Base-by-base conservation (phyloP, 2,113 vertebrate genomes). In the Pavo muticus region DNA sequence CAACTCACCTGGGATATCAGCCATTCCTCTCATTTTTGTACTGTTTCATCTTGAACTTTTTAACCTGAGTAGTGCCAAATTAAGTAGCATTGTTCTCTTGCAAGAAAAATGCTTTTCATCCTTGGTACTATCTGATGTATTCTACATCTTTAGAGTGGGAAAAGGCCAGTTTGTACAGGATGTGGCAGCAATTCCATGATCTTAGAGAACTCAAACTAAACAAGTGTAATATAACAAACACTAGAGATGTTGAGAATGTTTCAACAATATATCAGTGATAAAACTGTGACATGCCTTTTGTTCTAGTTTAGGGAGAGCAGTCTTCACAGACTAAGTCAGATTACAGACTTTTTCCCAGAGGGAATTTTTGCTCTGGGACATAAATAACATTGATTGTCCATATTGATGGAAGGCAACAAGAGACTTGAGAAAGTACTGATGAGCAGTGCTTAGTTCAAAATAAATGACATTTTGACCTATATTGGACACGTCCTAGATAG, bases 321-420 rank as follows among this genome's bases (percentile, higher is more conserved):
- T 30, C 42, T 44, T 88, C 78, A 59, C 1, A 40, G 40, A 25
- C 10, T 35, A 11, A 77, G 45, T 70, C 80, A 90, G 74, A 94
- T 50, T 40, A 93, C 18, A 63, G 67, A 63, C 47, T 72, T 87
- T 32, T 54, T 91, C 74, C 86, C 1, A 0, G 15, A 69, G 59
- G 35, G 95, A 65, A 69, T 61, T 57, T 64, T 37, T 72, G 74
- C 40, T 87, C 52, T 88, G 60, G 52, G 60, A 73, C 59, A 77
- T 80, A 91, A 96, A 77, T 76, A 67, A 56, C 87, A 94, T 86
- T 56, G 90, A 90, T 60, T 90, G 6, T 63, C 39, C n/a, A 15
- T 86, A 93, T 88, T 86, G 92, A 88, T 64, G 80, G 44, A 5
- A 80, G 64, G 29, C 76, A 96, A 94, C 56, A 93, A 93, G 88